phyloP scores from a whole-genome alignment of 2,113 vertebrate genomes.

The Hipposideros armiger region DNA sequence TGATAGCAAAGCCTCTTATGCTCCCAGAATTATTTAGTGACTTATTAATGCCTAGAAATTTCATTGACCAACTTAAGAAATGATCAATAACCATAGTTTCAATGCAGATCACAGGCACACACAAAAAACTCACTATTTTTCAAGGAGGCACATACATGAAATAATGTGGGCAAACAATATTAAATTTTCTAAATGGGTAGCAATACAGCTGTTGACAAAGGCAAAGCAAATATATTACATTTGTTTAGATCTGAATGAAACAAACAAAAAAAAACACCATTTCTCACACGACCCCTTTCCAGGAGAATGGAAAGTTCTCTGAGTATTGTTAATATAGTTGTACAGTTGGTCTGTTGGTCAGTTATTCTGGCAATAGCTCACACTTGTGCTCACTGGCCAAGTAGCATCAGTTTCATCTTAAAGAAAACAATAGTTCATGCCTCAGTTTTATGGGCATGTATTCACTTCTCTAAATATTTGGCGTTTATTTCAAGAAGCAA shows the following conservation, averaged over 20 bases:
- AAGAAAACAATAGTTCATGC: not conserved
- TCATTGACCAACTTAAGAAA: conserved; percentile 6
- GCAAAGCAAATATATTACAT: not conserved
- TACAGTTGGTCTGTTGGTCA: not conserved
- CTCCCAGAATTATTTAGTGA: conserved; percentile 16
- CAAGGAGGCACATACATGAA: not conserved
- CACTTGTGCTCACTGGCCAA: not conserved
- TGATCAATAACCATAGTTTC: not conserved
- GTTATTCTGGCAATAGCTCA: not conserved
- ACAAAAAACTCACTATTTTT: not conserved
- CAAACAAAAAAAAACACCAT: not conserved
- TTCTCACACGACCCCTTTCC: not conserved
- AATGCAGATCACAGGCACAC: not conserved
- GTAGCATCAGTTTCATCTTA: not conserved
- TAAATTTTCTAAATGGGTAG: not conserved
- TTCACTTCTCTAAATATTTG: not conserved
- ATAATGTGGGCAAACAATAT: not conserved
- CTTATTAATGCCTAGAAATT: not conserved
- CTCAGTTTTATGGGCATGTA: not conserved
- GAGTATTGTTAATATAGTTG: not conserved
- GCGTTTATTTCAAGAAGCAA: conserved; percentile 6
- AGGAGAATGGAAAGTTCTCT: conserved; percentile 1
- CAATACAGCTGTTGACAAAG: not conserved
- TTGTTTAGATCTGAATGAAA: not conserved
- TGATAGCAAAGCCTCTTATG: not conserved